These are phyloP conservation scores for Exaiptasia diaphana DNA, from an alignment of 64 coral and sea anemone genomes.

Conservation along the genomic window DNA sequence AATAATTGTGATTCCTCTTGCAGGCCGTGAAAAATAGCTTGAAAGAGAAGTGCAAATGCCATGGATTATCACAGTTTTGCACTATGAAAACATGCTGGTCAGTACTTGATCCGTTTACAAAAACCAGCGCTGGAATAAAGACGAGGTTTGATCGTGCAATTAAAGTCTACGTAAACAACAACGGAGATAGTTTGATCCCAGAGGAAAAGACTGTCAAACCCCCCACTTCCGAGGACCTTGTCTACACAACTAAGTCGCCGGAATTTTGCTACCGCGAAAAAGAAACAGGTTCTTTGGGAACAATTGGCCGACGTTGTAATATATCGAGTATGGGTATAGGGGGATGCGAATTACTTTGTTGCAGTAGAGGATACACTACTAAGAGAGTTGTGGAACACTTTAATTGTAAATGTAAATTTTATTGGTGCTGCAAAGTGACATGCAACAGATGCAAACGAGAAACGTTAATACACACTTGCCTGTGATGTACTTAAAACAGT, in stretches of 20 bases:
- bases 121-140: constrained; percentile 63
- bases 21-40: constrained; percentile 77
- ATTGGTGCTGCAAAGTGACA: constrained; percentile 82
- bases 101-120: constrained; percentile 57
- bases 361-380: constrained; percentile 27
- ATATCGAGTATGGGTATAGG: constrained; percentile 48
- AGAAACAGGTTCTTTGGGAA: constrained; percentile 60
- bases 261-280: constrained; percentile 61
- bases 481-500: background rate
- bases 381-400: constrained; percentile 14
- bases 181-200: constrained; percentile 53
- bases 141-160: constrained; percentile 75
- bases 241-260: constrained; percentile 84
- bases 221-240: constrained; percentile 65
- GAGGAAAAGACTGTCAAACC: constrained; percentile 69
- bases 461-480: constrained; percentile 45
- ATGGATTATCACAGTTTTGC: constrained; percentile 75
- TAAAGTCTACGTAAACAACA: constrained; percentile 76
- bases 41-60: constrained; percentile 73
- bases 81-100: constrained; percentile 67
- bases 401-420: constrained; percentile 77
- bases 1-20: constrained; percentile 20
- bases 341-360: constrained; percentile 75
- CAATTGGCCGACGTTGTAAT: constrained; percentile 65
- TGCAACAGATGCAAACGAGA: constrained; percentile 62